Conservation (phyloP, 1,140 invertebrate species). For the Arctopsyche grandis region DNA sequence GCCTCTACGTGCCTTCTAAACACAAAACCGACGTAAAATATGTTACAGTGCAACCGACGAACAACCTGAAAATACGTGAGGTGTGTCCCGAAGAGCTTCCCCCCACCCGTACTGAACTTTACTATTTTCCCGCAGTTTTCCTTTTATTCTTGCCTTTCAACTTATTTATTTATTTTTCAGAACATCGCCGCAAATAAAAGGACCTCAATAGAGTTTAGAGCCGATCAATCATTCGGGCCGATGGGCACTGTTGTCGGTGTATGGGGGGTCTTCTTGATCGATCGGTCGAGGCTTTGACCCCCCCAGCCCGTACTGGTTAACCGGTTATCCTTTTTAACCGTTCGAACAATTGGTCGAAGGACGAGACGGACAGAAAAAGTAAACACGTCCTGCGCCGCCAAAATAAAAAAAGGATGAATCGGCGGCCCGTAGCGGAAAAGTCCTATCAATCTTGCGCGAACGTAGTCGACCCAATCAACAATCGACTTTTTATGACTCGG, state of each 20-base stretch:
- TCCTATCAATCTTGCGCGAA: constrained; percentile 9
- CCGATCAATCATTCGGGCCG: constrained; percentile 15
- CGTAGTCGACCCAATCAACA: background rate
- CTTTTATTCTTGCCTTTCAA: background rate
- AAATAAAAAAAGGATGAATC: background rate
- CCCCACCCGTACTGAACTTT: too few relatives aligned
- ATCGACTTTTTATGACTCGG: background rate
- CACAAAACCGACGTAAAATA: constrained; percentile 17
- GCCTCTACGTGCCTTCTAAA: constrained; percentile 41
- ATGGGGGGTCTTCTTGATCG: background rate
- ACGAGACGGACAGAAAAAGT: background rate
- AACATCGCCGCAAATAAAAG: constrained; percentile 5
- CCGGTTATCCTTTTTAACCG: constrained; percentile 19
- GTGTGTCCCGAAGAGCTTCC: background rate
- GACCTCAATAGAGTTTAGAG: constrained; percentile 11
- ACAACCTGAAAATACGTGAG: constrained; percentile 25
- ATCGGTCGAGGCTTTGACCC: background rate
- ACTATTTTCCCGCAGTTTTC: background rate
- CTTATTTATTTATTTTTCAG: constrained; percentile 1
- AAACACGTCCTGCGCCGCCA: background rate
- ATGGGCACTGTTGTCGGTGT: background rate
- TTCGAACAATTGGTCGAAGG: background rate
- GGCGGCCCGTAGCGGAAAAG: constrained; percentile 9
- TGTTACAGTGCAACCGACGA: constrained; percentile 6
- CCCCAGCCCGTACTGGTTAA: constrained; percentile 3